phyloP scores from a whole-genome alignment of 2,797 vertebrate genomes.

The Labeo calbasu region DNA sequence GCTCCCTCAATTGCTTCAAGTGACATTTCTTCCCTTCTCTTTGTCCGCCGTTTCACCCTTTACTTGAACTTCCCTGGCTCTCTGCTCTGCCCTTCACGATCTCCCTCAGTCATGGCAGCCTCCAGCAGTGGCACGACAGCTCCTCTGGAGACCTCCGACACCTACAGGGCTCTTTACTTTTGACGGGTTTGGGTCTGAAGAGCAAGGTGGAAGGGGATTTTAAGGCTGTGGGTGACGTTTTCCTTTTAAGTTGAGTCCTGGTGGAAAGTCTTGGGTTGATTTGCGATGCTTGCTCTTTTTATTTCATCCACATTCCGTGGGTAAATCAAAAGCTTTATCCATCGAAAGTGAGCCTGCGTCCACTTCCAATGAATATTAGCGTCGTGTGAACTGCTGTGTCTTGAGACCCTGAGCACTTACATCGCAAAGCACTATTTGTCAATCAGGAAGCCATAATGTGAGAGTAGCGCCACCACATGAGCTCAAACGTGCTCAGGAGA shows the following conservation, averaged over 20 bases:
- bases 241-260: conserved; percentile 6
- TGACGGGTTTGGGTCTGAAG: conserved; percentile 28
- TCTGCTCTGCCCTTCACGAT: conserved; percentile 38
- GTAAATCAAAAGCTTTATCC: conserved; percentile 36
- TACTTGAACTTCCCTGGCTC: conserved; percentile 47
- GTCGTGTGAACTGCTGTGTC: conserved; percentile 9
- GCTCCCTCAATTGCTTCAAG: conserved; percentile 34
- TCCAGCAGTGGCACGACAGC: conserved; percentile 29
- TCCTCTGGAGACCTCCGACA: conserved; percentile 30
- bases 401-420: conserved; percentile 17
- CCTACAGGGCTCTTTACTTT: conserved; percentile 41
- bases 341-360: conserved; percentile 13
- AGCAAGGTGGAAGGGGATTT: conserved; percentile 24
- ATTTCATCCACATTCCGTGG: not conserved
- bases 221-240: conserved; percentile 24
- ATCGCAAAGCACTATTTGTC: conserved; percentile 35
- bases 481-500: conserved; percentile 36
- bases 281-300: not conserved
- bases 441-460: conserved; percentile 37
- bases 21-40: conserved; percentile 19
- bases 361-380: not conserved
- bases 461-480: conserved; percentile 17
- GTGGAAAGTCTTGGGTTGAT: not conserved
- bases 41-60: conserved; percentile 35
- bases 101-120: conserved; percentile 37